Conservation (phyloP, 2,113 vertebrate genomes). For the Eulacestoma nigropectus region DNA sequence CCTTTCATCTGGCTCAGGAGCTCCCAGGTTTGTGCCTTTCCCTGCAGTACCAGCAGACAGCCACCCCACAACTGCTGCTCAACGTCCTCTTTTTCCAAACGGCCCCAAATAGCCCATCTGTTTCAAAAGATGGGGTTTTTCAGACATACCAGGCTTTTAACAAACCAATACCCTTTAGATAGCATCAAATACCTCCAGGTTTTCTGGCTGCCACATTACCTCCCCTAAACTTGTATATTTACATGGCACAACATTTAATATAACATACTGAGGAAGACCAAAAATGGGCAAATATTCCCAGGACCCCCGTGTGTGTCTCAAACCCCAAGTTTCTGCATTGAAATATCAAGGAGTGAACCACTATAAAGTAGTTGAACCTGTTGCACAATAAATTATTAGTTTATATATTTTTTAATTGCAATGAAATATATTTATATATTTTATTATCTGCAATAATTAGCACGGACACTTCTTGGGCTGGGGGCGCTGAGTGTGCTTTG, state of each 20-base stretch:
- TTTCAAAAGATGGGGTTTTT: neutral
- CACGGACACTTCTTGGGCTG: neutral
- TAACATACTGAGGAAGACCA: neutral
- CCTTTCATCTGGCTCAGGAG: neutral
- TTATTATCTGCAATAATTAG: neutral
- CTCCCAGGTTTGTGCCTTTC: neutral
- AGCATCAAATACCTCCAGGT: neutral
- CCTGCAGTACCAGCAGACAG: neutral
- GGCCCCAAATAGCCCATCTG: neutral
- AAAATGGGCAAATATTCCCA: neutral
- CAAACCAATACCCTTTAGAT: neutral
- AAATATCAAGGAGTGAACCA: neutral
- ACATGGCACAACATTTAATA: too few relatives aligned
- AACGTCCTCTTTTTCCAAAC: neutral
- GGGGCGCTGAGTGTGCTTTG: neutral
- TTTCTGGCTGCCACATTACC: neutral
- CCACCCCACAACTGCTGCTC: neutral
- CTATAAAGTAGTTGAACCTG: neutral
- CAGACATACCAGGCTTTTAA: neutral
- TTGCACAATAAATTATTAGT: neutral
- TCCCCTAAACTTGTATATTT: neutral
- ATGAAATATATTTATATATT: too few relatives aligned
- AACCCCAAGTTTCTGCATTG: neutral
- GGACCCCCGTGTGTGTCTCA: fast-evolving
- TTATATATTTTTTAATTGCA: constrained; percentile 1